Conservation (phyloP, 2,888 invertebrate species). For the Mayetiola destructor region DNA sequence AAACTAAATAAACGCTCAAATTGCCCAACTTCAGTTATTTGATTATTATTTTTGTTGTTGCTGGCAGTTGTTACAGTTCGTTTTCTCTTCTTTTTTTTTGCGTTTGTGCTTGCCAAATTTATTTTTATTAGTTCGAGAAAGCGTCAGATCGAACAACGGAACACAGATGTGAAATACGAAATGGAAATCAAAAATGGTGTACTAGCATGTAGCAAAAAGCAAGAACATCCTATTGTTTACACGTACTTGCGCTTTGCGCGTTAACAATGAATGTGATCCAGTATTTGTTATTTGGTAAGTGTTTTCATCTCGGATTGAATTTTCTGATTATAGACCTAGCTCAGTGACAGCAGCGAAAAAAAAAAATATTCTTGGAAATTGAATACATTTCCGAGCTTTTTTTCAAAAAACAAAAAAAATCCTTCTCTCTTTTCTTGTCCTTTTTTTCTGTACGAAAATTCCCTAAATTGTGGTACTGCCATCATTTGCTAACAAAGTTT, state of each 20-base stretch:
- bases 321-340: neutral
- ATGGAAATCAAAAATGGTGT: neutral
- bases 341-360: neutral
- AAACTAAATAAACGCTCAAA: neutral
- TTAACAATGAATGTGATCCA: too few species aligned
- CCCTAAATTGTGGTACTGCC: slow-evolving; percentile 2
- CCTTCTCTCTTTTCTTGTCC: too few species aligned
- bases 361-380: neutral
- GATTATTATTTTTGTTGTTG: too few species aligned
- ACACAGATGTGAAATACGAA: neutral
- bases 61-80: too few species aligned
- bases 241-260: neutral
- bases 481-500: neutral
- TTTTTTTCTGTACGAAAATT: too few species aligned
- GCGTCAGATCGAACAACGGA: neutral
- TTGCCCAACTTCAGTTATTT: too few species aligned
- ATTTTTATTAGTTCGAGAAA: neutral
- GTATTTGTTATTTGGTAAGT: too few species aligned
- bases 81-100: too few species aligned
- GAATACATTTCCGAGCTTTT: neutral
- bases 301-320: slow-evolving; percentile 1
- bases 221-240: too few species aligned
- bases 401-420: neutral
- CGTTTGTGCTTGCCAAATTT: neutral
- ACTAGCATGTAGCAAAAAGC: too few species aligned